A percentile compares a stretch with the other conserved stretches of the same genome.
Evolutionary conservation across 1,140 invertebrate species (phyloP).

Genomic region (Sitobion miscanthi): DNA sequence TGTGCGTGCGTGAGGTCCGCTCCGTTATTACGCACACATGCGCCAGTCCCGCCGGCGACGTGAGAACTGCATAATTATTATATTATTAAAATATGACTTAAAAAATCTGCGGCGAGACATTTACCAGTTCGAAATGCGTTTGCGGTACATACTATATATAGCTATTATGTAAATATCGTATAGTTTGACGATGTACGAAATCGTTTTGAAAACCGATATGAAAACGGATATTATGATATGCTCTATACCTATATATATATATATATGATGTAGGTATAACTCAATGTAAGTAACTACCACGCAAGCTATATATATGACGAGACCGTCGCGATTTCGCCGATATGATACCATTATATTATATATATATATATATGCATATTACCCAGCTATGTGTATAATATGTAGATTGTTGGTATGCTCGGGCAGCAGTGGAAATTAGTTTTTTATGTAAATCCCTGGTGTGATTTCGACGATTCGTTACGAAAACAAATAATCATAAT

Average conservation of each 20-base stretch:
- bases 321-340: background rate
- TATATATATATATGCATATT: background rate
- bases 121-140: background rate
- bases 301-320: background rate
- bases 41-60: background rate
- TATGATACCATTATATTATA: background rate
- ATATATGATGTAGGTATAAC: no score
- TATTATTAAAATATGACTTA: background rate
- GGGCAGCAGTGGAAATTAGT: background rate
- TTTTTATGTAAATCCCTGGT: constrained; percentile 24
- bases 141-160: background rate
- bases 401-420: background rate
- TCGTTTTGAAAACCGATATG: background rate
- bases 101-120: background rate
- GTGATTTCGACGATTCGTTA: background rate
- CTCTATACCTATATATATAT: no score
- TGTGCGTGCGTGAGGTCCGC: background rate
- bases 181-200: background rate
- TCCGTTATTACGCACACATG: background rate
- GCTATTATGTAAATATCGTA: background rate
- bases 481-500: background rate
- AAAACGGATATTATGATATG: background rate
- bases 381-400: background rate
- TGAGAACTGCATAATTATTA: background rate
- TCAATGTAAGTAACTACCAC: no score